Conservation (phyloP, 2,113 vertebrate genomes). For the Triplophysa tibetana region DNA sequence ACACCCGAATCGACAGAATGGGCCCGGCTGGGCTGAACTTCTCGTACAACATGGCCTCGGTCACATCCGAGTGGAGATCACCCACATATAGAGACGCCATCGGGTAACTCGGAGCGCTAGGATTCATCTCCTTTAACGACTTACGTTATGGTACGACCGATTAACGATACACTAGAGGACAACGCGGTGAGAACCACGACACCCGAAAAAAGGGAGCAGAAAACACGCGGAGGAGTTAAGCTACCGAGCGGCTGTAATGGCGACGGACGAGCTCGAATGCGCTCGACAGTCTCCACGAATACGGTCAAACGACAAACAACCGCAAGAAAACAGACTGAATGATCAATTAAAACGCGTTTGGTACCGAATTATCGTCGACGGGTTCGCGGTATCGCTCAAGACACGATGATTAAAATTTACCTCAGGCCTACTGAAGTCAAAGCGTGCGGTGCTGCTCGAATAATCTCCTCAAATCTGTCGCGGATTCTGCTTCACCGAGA, state of each 20-base stretch:
- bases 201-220: neutral
- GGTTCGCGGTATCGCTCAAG: neutral
- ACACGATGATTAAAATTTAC: constrained; percentile 7
- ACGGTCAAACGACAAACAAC: neutral
- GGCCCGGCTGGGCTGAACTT: constrained; percentile 89
- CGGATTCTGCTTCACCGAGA: constrained; percentile 35
- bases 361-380: neutral
- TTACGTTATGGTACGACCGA: neutral
- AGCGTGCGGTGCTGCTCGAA: neutral
- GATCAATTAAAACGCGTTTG: constrained; percentile 24
- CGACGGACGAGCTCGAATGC: no score
- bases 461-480: neutral
- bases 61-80: constrained; percentile 86
- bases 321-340: neutral
- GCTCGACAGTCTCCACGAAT: neutral
- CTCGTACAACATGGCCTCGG: constrained; percentile 90
- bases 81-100: constrained; percentile 91
- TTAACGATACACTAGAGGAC: neutral
- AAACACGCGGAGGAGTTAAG: neutral
- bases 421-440: constrained; percentile 23
- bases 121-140: constrained; percentile 77
- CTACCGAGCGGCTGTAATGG: no score
- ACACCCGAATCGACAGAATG: constrained; percentile 87
- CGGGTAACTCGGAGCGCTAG: constrained; percentile 87
- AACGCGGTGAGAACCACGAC: neutral